Evolutionary conservation across 2,797 vertebrate genomes (phyloP), one percentile per base, ranked within the genome.

Genomic region (Gephyroberyx darwinii): DNA sequence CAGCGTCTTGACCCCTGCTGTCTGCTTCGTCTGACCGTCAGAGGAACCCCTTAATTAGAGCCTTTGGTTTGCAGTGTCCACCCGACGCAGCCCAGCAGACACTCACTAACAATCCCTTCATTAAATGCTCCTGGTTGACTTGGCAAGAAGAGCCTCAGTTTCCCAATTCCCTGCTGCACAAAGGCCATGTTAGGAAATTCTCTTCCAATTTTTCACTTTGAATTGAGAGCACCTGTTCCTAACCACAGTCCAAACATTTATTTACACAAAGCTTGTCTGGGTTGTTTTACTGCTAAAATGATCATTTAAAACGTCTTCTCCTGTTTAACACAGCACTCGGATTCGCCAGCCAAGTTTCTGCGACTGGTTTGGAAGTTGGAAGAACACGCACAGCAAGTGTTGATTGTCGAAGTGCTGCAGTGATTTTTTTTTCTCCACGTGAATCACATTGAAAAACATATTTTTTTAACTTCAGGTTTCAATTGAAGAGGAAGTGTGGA

Each of bases 81-180:
- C 71, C 77, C 50, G 78, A 81, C 55, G 74, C 76, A 74, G 83
- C 78, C 73, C 85, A 79, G 76, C 82, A 74, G 83, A 89, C 88
- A 80, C 73, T 77, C 69, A 0, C 69, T 71, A 87, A 87, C 87
- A 90, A 85, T 71, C 83, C 84, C 85, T 88, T 92, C 89, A 91
- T 93, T 93, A 91, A 92, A 92, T 82, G 87, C 88, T 92, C 88
- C 89, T 91, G 86, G 90, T 89, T 88, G 85, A 87, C 89, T 91
- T 91, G 80, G 86, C 87, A 89, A 65, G 74, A 71, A 39, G 63
- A 75, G 74, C 64, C n/a, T 65, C 22, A 1, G 48, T 78, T 84
- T 84, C 30, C 12, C 81, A 50, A 58, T 71, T 78, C 80, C 71
- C 71, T 78, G 55, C 77, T 71, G 69, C 82, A 81, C 83, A 82